Conservation (phyloP, 2,797 vertebrate species). For the Ctenochaetus hawaiiensis region DNA sequence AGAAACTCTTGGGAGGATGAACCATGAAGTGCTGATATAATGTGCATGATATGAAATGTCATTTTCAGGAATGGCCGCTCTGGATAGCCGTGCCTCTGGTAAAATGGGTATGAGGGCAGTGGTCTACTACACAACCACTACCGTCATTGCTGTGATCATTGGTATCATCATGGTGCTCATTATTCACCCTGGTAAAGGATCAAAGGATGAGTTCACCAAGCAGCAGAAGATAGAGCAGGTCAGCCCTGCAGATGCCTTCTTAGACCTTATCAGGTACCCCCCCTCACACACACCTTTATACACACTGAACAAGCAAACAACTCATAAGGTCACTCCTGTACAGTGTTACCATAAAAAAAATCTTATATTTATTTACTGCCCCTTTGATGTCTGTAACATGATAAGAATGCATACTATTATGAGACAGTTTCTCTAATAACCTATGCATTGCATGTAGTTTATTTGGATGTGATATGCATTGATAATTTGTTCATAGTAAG, state of each 20-base stretch:
- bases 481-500: background rate
- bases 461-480: background rate
- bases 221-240: slow-evolving; percentile 91
- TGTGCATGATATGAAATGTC: background rate
- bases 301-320: slow-evolving; percentile 20
- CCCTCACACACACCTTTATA: slow-evolving; percentile 2
- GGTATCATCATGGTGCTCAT: slow-evolving; percentile 97
- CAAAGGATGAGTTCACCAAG: slow-evolving; percentile 92
- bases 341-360: background rate
- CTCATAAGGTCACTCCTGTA: background rate
- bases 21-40: background rate
- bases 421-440: background rate
- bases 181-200: slow-evolving; percentile 96
- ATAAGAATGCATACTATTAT: background rate
- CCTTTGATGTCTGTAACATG: background rate
- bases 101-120: slow-evolving; percentile 97
- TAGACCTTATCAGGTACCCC: slow-evolving; percentile 95
- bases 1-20: background rate
- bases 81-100: slow-evolving; percentile 95
- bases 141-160: slow-evolving; percentile 95
- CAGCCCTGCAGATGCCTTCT: slow-evolving; percentile 94
- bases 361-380: background rate
- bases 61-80: slow-evolving; percentile 92
- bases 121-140: slow-evolving; percentile 96
- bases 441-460: background rate